Evolutionary conservation across 2,888 invertebrate genomes (phyloP).

Genomic region (Adineta ricciae): DNA sequence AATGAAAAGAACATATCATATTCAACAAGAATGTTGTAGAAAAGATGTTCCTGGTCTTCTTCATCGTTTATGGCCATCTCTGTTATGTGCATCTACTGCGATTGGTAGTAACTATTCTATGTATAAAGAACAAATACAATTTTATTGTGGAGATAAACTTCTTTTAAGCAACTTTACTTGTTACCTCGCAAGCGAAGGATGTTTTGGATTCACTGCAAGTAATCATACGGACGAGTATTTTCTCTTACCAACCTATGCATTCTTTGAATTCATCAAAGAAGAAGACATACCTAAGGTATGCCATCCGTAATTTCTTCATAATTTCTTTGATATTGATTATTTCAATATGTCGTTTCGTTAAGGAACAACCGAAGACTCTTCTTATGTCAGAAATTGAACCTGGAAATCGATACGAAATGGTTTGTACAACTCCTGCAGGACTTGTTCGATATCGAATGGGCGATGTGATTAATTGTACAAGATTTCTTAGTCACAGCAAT

Average conservation of each 20-base stretch:
- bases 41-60: neutral
- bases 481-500: neutral
- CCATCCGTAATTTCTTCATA: no score
- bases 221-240: neutral
- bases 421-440: neutral
- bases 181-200: neutral
- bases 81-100: neutral
- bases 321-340: neutral
- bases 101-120: neutral
- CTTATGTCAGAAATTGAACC: neutral
- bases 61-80: neutral
- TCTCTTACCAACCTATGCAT: neutral
- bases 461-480: neutral
- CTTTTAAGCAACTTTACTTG: neutral
- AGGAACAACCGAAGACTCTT: neutral
- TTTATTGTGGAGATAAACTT: neutral
- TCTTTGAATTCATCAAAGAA: neutral
- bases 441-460: neutral
- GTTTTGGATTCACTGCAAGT: neutral
- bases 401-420: neutral
- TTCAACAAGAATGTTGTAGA: neutral
- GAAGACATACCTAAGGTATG: neutral
- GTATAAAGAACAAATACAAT: neutral
- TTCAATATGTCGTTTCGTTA: neutral
- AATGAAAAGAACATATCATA: neutral